Conservation (phyloP, 2,113 vertebrate genomes). For the Irena cyanogastra region DNA sequence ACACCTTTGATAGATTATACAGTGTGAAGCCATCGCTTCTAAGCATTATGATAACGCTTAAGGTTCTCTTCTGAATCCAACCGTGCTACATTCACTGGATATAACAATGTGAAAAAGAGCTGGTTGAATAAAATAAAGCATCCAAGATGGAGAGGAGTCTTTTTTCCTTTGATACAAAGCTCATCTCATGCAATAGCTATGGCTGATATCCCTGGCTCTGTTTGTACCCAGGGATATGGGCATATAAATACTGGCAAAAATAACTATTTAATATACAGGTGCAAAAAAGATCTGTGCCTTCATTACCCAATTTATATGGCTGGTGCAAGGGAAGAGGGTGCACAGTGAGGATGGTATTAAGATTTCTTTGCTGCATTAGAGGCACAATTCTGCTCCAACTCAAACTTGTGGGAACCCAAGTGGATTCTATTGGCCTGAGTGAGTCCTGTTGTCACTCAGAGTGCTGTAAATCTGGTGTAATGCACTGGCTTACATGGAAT, state of each 20-base stretch:
- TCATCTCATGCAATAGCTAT: constrained; percentile 39
- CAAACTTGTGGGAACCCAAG: not conserved
- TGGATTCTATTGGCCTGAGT: not conserved
- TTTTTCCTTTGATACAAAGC: constrained; percentile 67
- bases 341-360: not conserved
- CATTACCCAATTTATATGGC: not conserved
- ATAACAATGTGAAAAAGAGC: constrained; percentile 75
- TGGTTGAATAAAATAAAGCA: constrained; percentile 71
- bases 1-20: constrained; percentile 89
- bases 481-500: not conserved
- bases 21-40: constrained; percentile 81
- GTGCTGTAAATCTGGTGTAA: not conserved
- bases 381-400: not conserved
- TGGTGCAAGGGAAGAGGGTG: not conserved
- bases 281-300: not conserved
- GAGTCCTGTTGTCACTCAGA: not conserved
- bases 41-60: constrained; percentile 76
- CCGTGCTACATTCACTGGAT: constrained; percentile 72
- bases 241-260: constrained; percentile 53
- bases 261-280: constrained; percentile 33
- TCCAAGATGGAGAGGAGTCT: constrained; percentile 66
- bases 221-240: constrained; percentile 13
- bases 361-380: not conserved
- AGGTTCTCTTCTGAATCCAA: constrained; percentile 79
- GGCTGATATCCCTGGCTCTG: constrained; percentile 44